phyloP scores from a whole-genome alignment of 2,888 invertebrate genomes.

The Cataglyphis cursor region DNA sequence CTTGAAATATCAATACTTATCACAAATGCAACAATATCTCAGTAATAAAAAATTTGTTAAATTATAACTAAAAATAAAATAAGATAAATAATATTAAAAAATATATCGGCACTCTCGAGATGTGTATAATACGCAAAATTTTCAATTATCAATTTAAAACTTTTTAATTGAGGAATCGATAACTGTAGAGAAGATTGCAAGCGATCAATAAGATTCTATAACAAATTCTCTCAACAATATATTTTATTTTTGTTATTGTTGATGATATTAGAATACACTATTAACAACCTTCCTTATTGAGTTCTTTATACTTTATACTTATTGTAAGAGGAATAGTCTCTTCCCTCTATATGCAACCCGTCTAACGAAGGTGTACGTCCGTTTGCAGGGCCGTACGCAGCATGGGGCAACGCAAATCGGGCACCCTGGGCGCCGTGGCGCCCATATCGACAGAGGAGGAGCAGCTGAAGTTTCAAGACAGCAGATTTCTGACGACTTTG shows the following conservation, averaged over 20 bases:
- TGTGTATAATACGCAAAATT: neutral
- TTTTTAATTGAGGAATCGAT: neutral
- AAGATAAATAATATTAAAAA: neutral
- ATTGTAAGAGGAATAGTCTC: neutral
- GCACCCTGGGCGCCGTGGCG: constrained; percentile 77
- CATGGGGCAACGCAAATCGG: constrained; percentile 83
- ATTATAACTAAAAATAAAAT: neutral
- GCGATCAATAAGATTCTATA: neutral
- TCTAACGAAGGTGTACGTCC: constrained; percentile 60
- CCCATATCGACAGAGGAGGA: constrained; percentile 79
- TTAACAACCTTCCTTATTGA: neutral
- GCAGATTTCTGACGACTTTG: constrained; percentile 83
- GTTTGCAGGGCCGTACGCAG: constrained; percentile 81
- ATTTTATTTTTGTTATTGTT: neutral
- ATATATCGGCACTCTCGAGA: neutral
- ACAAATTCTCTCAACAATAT: neutral
- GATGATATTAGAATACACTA: neutral
- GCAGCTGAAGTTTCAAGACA: constrained; percentile 85
- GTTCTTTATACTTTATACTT: neutral
- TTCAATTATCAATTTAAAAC: neutral
- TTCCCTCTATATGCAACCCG: constrained; percentile 57
- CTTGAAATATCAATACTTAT: neutral
- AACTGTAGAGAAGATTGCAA: neutral
- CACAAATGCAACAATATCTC: neutral
- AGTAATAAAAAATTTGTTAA: neutral